These are phyloP conservation scores for Oreochromis aureus DNA, from an alignment of 2,113 vertebrate species.

Conservation along the genomic window DNA sequence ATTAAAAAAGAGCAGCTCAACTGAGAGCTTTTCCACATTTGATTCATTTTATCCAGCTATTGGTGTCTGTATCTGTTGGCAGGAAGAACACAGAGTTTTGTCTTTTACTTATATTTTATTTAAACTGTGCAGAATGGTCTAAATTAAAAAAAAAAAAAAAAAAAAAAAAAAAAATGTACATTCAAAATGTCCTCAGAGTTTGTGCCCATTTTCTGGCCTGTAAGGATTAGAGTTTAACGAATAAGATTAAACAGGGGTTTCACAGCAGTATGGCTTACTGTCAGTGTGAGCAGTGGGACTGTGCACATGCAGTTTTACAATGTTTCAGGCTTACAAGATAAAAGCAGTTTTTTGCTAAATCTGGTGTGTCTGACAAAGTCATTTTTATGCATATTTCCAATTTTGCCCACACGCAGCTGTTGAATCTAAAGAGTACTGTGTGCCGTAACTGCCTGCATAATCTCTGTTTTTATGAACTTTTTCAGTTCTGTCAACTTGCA, in stretches of 20 bases:
- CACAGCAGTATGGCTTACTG: not conserved
- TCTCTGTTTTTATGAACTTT: not conserved
- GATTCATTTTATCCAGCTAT: not conserved
- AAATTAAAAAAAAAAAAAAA: rapidly evolving
- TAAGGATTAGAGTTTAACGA: not conserved
- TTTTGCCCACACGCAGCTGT: not conserved
- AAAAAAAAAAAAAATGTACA: not conserved
- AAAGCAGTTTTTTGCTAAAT: not conserved
- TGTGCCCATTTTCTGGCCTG: not conserved
- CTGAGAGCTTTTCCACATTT: not conserved
- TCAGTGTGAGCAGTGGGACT: not conserved
- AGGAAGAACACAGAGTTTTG: not conserved
- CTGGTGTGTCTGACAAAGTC: not conserved
- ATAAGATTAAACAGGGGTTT: not conserved
- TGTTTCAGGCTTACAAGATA: not conserved
- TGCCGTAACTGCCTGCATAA: not conserved
- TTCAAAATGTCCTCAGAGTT: not conserved
- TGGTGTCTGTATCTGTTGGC: not conserved
- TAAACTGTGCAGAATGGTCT: not conserved
- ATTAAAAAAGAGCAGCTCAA: not conserved
- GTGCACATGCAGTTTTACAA: not conserved
- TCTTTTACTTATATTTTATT: not conserved
- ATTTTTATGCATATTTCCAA: not conserved
- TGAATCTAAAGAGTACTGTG: not conserved
- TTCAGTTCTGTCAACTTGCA: not conserved